These are phyloP conservation scores for Tuta absoluta DNA, from an alignment of 2,888 invertebrate species.

Conservation along the genomic window DNA sequence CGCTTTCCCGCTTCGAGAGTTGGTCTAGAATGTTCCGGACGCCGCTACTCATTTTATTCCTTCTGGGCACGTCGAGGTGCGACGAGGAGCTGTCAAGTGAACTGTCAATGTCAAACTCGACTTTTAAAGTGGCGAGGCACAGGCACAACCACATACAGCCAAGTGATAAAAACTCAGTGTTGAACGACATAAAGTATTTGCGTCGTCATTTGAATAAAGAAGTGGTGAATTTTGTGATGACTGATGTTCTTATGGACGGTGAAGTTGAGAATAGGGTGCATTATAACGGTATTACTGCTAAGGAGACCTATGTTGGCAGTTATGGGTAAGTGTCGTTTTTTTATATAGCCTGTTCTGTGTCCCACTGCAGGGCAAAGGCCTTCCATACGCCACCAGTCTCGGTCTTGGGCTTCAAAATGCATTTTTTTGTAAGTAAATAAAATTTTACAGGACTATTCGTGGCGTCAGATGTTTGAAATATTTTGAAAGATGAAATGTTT, in stretches of 20 bases:
- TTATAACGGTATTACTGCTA: conserved; percentile 83
- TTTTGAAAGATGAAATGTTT: too few relatives aligned
- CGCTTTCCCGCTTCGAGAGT: conserved; percentile 53
- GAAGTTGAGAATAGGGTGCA: conserved; percentile 85
- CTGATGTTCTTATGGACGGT: conserved; percentile 85
- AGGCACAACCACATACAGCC: conserved; percentile 50
- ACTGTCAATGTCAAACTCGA: conserved; percentile 38
- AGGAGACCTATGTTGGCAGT: conserved; percentile 83
- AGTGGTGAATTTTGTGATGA: conserved; percentile 83
- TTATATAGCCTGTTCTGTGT: too few relatives aligned
- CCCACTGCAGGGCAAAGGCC: too few relatives aligned
- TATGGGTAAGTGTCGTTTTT: conserved; percentile 71
- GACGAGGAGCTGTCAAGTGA: conserved; percentile 41
- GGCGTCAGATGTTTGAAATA: too few relatives aligned
- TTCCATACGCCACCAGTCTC: too few relatives aligned
- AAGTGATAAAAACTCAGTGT: conserved; percentile 38
- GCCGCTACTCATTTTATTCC: conserved; percentile 63
- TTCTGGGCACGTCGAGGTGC: conserved; percentile 67
- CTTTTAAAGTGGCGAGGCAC: conserved; percentile 49
- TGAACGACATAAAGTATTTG: conserved; percentile 70
- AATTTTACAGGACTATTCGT: too few relatives aligned
- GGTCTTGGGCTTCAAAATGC: too few relatives aligned
- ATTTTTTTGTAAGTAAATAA: too few relatives aligned
- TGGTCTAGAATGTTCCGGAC: conserved; percentile 68
- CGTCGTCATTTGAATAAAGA: conserved; percentile 68